A percentile compares a stretch with the other conserved stretches of the same genome.
These are phyloP conservation scores for Perca schrenkii DNA, from an alignment of 2,113 vertebrate genomes.

Conservation along the genomic window DNA sequence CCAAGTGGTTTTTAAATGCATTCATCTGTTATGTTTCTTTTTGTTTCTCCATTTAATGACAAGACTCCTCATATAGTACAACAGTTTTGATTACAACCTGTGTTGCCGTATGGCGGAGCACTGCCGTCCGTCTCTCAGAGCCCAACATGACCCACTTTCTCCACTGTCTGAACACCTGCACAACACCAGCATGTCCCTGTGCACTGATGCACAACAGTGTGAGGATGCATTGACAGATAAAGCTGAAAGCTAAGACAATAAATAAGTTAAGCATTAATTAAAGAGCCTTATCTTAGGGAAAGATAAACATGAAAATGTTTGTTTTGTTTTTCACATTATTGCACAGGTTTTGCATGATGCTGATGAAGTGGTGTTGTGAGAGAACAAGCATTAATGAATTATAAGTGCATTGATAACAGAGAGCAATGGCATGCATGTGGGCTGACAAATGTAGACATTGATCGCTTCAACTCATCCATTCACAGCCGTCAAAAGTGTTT, in stretches of 20 bases:
- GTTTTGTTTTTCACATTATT: too few relatives aligned
- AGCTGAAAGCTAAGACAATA: background rate
- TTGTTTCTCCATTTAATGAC: background rate
- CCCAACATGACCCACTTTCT: slow-evolving; percentile 66
- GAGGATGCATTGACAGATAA: background rate
- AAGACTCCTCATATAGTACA: background rate
- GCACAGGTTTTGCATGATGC: background rate
- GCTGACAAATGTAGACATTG: background rate
- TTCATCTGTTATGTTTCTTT: background rate
- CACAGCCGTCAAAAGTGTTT: slow-evolving; percentile 11
- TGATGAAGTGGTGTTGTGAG: background rate
- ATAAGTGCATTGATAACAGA: slow-evolving; percentile 16
- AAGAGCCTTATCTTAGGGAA: background rate
- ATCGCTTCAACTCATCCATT: background rate
- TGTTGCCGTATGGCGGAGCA: background rate
- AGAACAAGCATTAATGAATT: background rate
- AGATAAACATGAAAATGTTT: background rate
- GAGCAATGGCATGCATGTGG: background rate
- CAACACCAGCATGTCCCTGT: slow-evolving; percentile 9
- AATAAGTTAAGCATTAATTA: background rate
- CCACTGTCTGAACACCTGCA: slow-evolving; percentile 66
- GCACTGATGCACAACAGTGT: slow-evolving; percentile 17
- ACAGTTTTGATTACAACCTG: background rate
- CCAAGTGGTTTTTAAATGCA: background rate
- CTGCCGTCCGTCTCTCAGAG: slow-evolving; percentile 42